Base-by-base conservation (phyloP, 2,113 vertebrate species). In the Scophthalmus maximus region DNA sequence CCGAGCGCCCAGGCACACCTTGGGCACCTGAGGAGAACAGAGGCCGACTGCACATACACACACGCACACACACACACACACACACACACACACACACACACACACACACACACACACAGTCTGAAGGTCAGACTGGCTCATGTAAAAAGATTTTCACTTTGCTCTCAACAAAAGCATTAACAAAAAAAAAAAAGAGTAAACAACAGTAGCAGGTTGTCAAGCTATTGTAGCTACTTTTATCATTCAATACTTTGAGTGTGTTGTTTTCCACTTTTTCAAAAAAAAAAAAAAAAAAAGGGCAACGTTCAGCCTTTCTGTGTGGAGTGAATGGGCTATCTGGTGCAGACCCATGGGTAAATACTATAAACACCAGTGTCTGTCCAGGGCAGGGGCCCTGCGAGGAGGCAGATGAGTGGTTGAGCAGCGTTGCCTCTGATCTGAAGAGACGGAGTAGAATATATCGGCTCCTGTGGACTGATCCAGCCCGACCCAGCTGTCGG, bases 1-100 rank as follows among this genome's bases (percentile, higher is more conserved):
- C 18, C 91, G 97, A 12, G 88, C 93, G 26, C 97, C 97, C 29
- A 94, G 97, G 73, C 95, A 98, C 34, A 89, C 93, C 15, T 84
- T 74, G 76, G 91, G 87, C 78, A 94, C 94, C 86, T 96, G 92
- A 96, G 61, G 63, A 72, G 53, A 68, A 32, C 62, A 70, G 46
- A 73, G 40, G 58, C 25, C 32, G 6, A 65, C 50, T 40, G 40
- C 65, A 63, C 60, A 67, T 26, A 38, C 65, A 27, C n/a, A 46
- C 26, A 44, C 26, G 25, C 34, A 30, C 61, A 68, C 51, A 63
- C 26, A 42, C 25, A 59, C 52, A 52, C 69, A 72, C 66, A 71
- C 38, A 44, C 65, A 32, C n/a, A 38, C 25, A 52, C 29, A 27
- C 32, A 36, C 60, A 68, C 55, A 69, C 29, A 50, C 32, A 55